These are phyloP conservation scores for Chymomyza caudatula DNA, from an alignment of 2,888 invertebrate genomes.

Conservation along the genomic window DNA sequence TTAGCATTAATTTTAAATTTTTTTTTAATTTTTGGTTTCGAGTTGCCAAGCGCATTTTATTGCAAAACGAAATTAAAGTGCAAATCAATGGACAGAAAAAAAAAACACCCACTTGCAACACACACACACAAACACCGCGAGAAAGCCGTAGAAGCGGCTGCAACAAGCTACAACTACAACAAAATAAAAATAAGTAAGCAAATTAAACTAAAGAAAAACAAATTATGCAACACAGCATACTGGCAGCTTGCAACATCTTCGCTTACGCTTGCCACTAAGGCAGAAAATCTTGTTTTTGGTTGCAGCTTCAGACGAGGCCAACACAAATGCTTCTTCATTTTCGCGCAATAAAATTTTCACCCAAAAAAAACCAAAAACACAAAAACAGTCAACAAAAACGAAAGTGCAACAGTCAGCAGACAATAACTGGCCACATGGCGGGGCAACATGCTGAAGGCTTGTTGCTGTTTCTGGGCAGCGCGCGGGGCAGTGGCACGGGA, in stretches of 20 bases:
- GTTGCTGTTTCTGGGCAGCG: no score
- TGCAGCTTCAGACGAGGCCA: constrained; percentile 7
- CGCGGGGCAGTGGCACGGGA: no score
- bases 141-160: constrained; percentile 5
- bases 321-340: constrained; percentile 67
- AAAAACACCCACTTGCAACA: constrained; percentile 38
- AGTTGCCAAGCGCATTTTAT: constrained; percentile 30
- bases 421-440: not conserved
- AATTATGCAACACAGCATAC: constrained; percentile 53
- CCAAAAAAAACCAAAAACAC: constrained; percentile 31
- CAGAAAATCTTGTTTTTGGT: constrained; percentile 20
- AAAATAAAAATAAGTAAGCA: constrained; percentile 13
- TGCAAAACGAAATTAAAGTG: constrained; percentile 35
- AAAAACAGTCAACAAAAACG: constrained; percentile 48
- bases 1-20: constrained; percentile 27
- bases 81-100: constrained; percentile 52
- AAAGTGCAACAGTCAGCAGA: constrained; percentile 49
- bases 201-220: constrained; percentile 47
- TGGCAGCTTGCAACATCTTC: constrained; percentile 64
- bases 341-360: constrained; percentile 55
- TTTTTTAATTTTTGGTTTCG: not conserved
- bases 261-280: constrained; percentile 20
- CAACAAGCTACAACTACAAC: constrained; percentile 4
- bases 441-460: constrained; percentile 35
- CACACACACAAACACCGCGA: not conserved